A percentile compares a stretch with the other conserved stretches of the same genome.
Evolutionary conservation across 2,797 vertebrate species (phyloP).

Genomic region (Urophycis tenuis): DNA sequence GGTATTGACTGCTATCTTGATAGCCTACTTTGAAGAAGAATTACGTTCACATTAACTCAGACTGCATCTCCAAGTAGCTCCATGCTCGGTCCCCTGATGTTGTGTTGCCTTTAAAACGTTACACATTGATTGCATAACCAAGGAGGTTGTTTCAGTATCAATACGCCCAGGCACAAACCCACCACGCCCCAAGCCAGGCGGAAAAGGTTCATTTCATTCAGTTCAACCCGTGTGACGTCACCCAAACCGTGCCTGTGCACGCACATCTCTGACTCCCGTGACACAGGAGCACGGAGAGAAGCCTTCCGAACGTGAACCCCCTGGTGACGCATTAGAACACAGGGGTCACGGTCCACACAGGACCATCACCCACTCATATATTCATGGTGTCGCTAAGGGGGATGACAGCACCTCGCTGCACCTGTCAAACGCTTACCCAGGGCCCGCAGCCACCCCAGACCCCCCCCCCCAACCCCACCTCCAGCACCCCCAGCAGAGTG

Average conservation of each 20-base stretch:
- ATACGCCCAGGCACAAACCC: background rate
- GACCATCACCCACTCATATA: background rate
- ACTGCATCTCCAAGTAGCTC: background rate
- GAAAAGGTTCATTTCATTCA: background rate
- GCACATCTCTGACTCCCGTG: background rate
- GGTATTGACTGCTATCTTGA: too few species aligned
- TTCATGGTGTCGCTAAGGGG: background rate
- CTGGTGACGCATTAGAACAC: background rate
- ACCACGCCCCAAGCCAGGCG: background rate
- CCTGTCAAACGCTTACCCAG: slow-evolving; percentile 64
- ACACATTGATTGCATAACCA: background rate
- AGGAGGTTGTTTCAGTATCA: background rate
- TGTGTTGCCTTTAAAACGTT: background rate
- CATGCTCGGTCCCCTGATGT: background rate
- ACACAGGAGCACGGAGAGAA: background rate
- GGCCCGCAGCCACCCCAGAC: slow-evolving; percentile 30
- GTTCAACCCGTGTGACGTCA: background rate
- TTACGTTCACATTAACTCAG: background rate
- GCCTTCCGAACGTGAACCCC: background rate
- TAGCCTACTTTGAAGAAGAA: background rate
- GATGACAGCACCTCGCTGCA: slow-evolving; percentile 44
- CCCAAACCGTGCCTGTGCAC: background rate
- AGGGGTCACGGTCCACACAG: background rate
- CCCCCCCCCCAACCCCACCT: slow-evolving; percentile 15
- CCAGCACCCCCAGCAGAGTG: slow-evolving; percentile 36